Conservation (phyloP, 2,113 vertebrate species). For the Rhegmatorhina hoffmannsi region DNA sequence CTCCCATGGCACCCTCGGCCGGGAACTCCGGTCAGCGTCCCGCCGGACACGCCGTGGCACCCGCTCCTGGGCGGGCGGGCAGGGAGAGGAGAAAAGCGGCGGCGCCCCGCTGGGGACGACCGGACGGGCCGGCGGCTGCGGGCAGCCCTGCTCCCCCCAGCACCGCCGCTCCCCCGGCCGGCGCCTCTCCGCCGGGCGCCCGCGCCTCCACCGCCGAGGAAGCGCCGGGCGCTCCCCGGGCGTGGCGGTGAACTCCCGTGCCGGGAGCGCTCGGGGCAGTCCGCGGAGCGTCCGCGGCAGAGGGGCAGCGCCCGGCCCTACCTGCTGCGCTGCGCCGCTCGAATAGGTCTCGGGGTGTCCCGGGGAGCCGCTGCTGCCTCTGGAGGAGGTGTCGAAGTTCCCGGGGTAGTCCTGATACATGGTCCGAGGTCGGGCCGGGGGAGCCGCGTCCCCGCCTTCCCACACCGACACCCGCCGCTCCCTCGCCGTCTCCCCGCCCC, state of each 20-base stretch:
- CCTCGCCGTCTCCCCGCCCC: constrained; percentile 53
- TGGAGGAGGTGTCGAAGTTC: constrained; percentile 97
- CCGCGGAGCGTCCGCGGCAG: not conserved
- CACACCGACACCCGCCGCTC: constrained; percentile 38
- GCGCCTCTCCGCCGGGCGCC: not conserved
- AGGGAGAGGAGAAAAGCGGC: not conserved
- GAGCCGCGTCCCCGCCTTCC: constrained; percentile 73
- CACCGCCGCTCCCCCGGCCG: not conserved
- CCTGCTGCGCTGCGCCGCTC: constrained; percentile 90
- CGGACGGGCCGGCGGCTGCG: not conserved
- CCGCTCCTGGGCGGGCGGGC: not conserved
- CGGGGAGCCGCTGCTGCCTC: constrained; percentile 95
- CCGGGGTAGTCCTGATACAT: constrained; percentile 99
- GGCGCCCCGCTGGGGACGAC: not conserved
- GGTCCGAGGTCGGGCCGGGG: constrained; percentile 82
- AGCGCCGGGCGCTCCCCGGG: constrained; percentile 12
- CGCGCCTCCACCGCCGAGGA: not conserved
- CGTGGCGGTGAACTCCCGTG: constrained; percentile 19
- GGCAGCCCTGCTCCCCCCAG: not conserved
- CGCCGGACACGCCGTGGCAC: not conserved
- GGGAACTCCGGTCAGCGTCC: not conserved
- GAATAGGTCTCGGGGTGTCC: constrained; percentile 91
- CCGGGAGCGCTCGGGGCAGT: not conserved
- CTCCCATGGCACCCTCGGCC: not conserved
- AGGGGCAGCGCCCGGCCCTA: constrained; percentile 52